Evolutionary conservation across 2,113 vertebrate species (phyloP), one percentile per base, ranked within the genome.

Genomic region (Gulo gulo): DNA sequence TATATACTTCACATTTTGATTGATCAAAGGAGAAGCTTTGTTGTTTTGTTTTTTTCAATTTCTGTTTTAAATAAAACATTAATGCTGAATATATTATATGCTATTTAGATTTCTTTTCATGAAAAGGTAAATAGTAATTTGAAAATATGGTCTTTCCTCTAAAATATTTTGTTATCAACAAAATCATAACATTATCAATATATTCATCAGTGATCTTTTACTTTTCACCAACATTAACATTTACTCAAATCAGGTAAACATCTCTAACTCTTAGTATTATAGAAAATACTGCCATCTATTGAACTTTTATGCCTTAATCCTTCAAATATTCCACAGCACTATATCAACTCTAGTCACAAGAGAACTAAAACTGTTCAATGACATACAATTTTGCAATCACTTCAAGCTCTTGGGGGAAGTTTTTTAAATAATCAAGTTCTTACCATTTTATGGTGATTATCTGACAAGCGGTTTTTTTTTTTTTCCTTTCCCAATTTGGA

Each of bases 211-310:
- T 65, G 13, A 29, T 59, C 23, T 24, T n/a, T 91, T 24, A 24
- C 57, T 83, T 73, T 42, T 39, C 16, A 82, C 2, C 61, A 78
- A 47, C 1, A 39, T 88, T 87, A 87, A 73, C 39, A 39, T 9
- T 34, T 83, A 42, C 1, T 52, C 16, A 67, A 34, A 74, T 21
- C 10, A 74, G 8, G 71, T 23, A 73, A 47, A 82, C 3, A 45
- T 7, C n/a, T 89, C 4, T 39, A 20, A 24, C 65, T 69, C 47
- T 63, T 61, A 80, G 4, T 18, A 16, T 74, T 69, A 45, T 85
- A 18, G 47, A n/a, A 97, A 93, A 89, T 74, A 59, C 23, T 92
- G 79, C 20, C 65, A 95, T 47, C 34, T 87, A n/a, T 78, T 83
- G 61, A 94, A 67, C 1, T 82, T 59, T 82, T 12, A 34, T 4